Base-by-base conservation (phyloP, 2,113 vertebrate species). In the Zeus faber region DNA sequence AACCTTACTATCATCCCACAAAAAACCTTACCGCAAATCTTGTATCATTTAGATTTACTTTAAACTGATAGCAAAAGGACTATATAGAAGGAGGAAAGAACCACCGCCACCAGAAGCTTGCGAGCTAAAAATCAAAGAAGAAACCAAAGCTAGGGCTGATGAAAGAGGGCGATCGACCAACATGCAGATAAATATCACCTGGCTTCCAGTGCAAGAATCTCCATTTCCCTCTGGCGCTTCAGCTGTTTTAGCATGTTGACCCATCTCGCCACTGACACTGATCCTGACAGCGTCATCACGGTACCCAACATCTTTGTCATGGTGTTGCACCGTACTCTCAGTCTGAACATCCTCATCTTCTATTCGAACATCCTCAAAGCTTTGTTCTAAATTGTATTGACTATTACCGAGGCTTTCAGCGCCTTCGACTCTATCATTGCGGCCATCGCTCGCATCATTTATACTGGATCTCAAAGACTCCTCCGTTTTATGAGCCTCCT, bases 171-270 rank as follows among this genome's bases (percentile, higher is more conserved):
- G 20, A 60, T 62, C 6, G 23, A 17, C 54, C 31, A 54, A 56
- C 63, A 20, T 23, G 54, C 69, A 49, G 40, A 11, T 50, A 59
- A 69, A 73, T 37, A 22, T 81, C 80, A 87, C 80, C 80, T 85
- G 73, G 58, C 53, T 37, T 62, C 74, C 72, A 50, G 55, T 16
- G 62, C 1, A 44, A 54, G 54, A 53, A 47, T 75, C 70, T 74
- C 62, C 55, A 22, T 61, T 46, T 58, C 73, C 78, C 54, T 79
- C 57, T 58, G 70, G 67, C 3, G 63, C 31, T 40, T 80, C 65
- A 50, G 59, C 41, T 2, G 14, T 49, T 41, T 76, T 60, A 69
- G 22, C 26, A n/a, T 54, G 66, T 49, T 1, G 58, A 49, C 37
- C 24, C 62, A 49, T 57, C 48, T 63, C 77, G 71, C 72, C 72